phyloP scores from a whole-genome alignment of 2,888 invertebrate species.

The Andrena chrysosceles region DNA sequence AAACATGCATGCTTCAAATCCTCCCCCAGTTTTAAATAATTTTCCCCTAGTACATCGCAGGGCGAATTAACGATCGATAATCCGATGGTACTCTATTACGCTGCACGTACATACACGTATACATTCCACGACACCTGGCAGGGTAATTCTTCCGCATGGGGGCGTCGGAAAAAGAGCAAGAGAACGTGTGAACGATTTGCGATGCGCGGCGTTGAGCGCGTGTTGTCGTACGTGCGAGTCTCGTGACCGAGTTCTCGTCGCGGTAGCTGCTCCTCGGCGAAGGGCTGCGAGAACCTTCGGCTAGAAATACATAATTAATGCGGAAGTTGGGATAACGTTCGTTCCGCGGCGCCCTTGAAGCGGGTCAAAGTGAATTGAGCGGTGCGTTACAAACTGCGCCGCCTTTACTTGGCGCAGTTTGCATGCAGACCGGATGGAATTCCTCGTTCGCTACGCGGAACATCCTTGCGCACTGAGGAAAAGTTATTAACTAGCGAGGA shows the following conservation, averaged over 20 bases:
- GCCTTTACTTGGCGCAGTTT: not conserved
- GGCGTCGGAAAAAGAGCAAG: not conserved
- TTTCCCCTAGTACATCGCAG: not conserved
- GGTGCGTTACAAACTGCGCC: slow-evolving; percentile 8
- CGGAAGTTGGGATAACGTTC: slow-evolving; percentile 27
- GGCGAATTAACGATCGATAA: slow-evolving; percentile 1
- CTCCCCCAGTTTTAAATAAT: not conserved
- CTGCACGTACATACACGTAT: not conserved
- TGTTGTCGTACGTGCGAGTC: slow-evolving; percentile 5
- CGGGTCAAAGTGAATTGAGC: slow-evolving; percentile 26
- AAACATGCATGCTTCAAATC: not conserved
- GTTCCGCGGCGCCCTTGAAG: slow-evolving; percentile 18
- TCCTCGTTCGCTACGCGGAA: not conserved
- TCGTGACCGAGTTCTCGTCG: slow-evolving; percentile 20
- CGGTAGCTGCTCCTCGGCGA: not conserved
- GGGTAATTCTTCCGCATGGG: slow-evolving; percentile 29
- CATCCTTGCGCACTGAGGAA: slow-evolving; percentile 5
- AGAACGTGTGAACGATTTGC: slow-evolving; percentile 23
- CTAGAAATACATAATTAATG: slow-evolving; percentile 25
- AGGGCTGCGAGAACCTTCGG: slow-evolving; percentile 9
- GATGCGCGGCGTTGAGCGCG: not conserved
- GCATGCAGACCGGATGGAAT: slow-evolving; percentile 14
- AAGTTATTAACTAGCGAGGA: slow-evolving; percentile 41
- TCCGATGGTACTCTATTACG: not conserved
- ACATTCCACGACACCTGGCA: not conserved